These are phyloP conservation scores for Strigamia crassipes DNA, from an alignment of 2,888 invertebrate species.

Conservation along the genomic window DNA sequence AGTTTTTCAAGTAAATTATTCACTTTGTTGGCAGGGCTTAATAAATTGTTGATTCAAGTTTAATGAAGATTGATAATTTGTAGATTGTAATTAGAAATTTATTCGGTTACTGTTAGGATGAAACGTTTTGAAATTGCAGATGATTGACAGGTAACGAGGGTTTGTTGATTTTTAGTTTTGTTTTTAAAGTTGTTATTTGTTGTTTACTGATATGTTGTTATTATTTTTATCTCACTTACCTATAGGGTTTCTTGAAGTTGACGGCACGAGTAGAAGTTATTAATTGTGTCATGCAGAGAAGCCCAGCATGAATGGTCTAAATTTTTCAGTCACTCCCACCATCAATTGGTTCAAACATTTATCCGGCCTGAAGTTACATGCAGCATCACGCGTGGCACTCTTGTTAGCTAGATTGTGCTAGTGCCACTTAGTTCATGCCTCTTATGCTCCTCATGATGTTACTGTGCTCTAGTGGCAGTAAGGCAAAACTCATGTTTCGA, in stretches of 20 bases:
- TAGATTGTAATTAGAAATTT: too few species aligned
- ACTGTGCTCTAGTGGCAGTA: neutral
- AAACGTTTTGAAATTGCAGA: too few species aligned
- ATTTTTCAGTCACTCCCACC: neutral
- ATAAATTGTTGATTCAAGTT: too few species aligned
- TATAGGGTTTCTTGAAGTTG: neutral
- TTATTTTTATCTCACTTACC: neutral
- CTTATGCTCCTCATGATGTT: neutral
- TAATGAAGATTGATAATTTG: too few species aligned
- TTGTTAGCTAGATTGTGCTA: slow-evolving; percentile 31
- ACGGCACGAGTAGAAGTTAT: neutral
- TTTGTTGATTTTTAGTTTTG: too few species aligned
- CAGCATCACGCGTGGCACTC: neutral
- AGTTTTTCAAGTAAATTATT: too few species aligned
- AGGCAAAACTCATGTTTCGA: neutral
- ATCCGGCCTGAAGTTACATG: neutral
- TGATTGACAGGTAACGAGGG: too few species aligned
- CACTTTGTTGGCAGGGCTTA: too few species aligned
- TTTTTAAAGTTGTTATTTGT: neutral
- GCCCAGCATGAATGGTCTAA: neutral
- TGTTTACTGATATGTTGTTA: neutral
- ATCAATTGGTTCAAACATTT: neutral
- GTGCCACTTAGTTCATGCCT: neutral
- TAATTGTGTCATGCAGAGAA: neutral
- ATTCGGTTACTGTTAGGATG: too few species aligned